Evolutionary conservation across 1,140 invertebrate genomes (phyloP).

Genomic region (Drosophila busckii): DNA sequence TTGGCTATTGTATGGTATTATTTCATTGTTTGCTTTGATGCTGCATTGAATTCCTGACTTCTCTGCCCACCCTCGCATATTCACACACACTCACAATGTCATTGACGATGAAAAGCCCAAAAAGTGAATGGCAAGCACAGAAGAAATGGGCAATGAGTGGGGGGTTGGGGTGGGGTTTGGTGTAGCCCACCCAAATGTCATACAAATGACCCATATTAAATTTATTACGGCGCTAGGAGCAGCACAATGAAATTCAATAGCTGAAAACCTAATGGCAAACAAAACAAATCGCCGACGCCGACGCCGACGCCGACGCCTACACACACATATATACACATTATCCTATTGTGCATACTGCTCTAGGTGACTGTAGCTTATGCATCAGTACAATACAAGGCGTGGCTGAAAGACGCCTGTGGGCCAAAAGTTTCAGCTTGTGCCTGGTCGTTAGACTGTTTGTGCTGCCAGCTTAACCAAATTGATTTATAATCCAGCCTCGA

Average conservation of each 20-base stretch:
- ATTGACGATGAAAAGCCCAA: constrained; percentile 56
- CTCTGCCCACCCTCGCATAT: constrained; percentile 33
- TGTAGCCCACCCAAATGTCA: constrained; percentile 54
- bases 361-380: background rate
- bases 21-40: too few relatives aligned
- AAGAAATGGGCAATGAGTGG: background rate
- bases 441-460: constrained; percentile 45
- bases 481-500: constrained; percentile 68
- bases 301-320: constrained; percentile 26
- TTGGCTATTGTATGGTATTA: too few relatives aligned
- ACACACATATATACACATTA: constrained; percentile 21
- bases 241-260: constrained; percentile 74
- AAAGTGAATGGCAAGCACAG: constrained; percentile 16
- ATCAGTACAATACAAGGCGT: constrained; percentile 37
- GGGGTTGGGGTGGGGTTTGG: background rate
- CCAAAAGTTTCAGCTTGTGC: constrained; percentile 39
- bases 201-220: constrained; percentile 77
- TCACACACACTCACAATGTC: constrained; percentile 44
- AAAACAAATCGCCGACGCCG: constrained; percentile 68
- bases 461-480: constrained; percentile 53
- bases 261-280: constrained; percentile 64
- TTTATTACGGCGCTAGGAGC: constrained; percentile 65
- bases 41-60: background rate
- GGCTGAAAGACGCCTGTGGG: constrained; percentile 51
- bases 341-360: constrained; percentile 5